These are phyloP conservation scores for Actinia equina DNA, from an alignment of 64 coral and sea anemone species.

Conservation along the genomic window DNA sequence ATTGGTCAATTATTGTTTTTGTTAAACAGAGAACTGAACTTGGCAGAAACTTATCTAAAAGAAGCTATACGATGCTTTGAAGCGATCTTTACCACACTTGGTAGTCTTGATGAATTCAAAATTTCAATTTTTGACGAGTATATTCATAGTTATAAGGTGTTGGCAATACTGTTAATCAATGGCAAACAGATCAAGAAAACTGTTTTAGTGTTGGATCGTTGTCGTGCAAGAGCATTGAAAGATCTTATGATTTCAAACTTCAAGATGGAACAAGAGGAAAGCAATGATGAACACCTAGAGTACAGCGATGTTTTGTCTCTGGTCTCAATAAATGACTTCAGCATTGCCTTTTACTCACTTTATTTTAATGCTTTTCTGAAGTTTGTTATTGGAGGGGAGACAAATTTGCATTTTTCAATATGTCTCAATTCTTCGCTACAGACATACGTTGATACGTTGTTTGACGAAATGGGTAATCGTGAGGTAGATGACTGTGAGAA, in stretches of 20 bases:
- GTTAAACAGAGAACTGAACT: not conserved
- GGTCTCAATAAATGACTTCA: not conserved
- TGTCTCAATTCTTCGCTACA: too few relatives aligned
- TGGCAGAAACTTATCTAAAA: not conserved
- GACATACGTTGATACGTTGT: not conserved
- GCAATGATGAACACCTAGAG: not conserved
- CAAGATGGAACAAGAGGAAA: not conserved
- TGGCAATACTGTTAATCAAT: not conserved
- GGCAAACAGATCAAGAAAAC: not conserved
- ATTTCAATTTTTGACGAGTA: not conserved
- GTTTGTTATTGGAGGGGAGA: not conserved
- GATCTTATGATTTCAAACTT: slow-evolving; percentile 6
- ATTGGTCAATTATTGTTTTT: not conserved
- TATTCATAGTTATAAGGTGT: not conserved
- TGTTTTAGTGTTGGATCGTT: slow-evolving; percentile 18
- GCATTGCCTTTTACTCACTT: not conserved
- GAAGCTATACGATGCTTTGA: slow-evolving; percentile 2
- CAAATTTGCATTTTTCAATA: not conserved
- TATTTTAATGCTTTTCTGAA: not conserved
- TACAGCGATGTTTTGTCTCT: not conserved
- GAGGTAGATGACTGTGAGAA: not conserved
- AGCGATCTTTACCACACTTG: not conserved
- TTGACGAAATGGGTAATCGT: not conserved
- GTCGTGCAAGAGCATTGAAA: slow-evolving; percentile 40
- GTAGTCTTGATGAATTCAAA: not conserved